Conservation (phyloP, 2,113 vertebrate genomes). For the Rhipidura dahli region DNA sequence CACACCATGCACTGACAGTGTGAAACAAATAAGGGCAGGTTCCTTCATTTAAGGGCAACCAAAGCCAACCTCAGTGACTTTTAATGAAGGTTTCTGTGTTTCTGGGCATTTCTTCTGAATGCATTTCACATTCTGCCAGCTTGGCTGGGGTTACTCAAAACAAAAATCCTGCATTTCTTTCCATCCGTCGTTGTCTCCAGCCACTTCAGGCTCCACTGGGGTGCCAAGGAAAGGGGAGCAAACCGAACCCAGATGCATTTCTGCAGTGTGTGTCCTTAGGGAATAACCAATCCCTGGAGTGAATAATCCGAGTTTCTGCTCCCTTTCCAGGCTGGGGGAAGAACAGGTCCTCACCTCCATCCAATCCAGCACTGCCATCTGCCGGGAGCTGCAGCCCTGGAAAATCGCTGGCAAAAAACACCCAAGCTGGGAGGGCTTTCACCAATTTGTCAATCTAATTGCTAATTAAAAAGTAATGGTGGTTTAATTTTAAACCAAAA, state of each 20-base stretch:
- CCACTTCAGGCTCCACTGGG: not conserved
- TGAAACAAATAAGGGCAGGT: not conserved
- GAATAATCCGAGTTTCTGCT: not conserved
- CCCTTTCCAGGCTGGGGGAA: not conserved
- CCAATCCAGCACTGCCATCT: slow-evolving; percentile 56
- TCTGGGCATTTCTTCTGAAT: not conserved
- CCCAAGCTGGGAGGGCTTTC: accelerated
- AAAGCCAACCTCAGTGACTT: not conserved
- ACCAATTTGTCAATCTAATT: not conserved
- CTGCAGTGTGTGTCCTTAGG: not conserved
- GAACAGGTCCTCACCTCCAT: not conserved
- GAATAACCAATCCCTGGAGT: accelerated
- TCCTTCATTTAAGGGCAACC: not conserved
- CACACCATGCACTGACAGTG: not conserved
- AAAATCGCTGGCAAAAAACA: accelerated
- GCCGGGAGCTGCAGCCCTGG: slow-evolving; percentile 13
- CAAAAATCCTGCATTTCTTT: not conserved
- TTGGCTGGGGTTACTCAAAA: not conserved
- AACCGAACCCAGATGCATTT: not conserved
- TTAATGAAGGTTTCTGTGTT: not conserved
- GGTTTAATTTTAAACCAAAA: not conserved
- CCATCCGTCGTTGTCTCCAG: accelerated
- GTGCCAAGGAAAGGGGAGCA: not conserved
- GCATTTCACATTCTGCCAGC: not conserved
- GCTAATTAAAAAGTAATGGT: accelerated